A percentile compares a stretch with the other conserved stretches of the same genome.
phyloP scores from a whole-genome alignment of 2,113 vertebrate genomes.

The Osmerus eperlanus region DNA sequence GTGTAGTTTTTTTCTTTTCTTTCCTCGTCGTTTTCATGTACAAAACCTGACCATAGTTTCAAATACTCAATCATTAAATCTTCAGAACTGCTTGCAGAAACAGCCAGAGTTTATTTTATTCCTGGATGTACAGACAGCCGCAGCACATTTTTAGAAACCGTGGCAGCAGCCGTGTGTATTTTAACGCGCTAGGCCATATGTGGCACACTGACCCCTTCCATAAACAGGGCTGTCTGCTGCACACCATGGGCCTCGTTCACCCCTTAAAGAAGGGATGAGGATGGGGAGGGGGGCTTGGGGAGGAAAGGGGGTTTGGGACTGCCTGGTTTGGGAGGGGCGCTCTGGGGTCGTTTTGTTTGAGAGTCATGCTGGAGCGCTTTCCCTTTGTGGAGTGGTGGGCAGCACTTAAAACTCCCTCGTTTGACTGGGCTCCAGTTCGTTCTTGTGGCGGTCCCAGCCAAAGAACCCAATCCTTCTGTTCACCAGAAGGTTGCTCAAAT shows the following conservation, averaged over 20 bases:
- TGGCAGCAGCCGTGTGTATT: constrained; percentile 72
- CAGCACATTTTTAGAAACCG: constrained; percentile 74
- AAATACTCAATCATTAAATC: constrained; percentile 76
- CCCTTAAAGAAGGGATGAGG: constrained; percentile 44
- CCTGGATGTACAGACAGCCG: constrained; percentile 74
- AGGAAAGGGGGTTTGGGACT: background rate
- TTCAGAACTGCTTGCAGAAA: constrained; percentile 66
- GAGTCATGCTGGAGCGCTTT: constrained; percentile 53
- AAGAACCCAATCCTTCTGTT: constrained; percentile 61
- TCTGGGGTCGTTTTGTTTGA: constrained; percentile 46
- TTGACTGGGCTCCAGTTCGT: constrained; percentile 58
- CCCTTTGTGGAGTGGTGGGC: constrained; percentile 63
- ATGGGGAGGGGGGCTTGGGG: constrained; percentile 18
- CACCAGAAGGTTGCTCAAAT: constrained; percentile 66
- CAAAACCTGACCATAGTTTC: constrained; percentile 66
- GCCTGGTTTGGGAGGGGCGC: constrained; percentile 41
- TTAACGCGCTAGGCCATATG: constrained; percentile 73
- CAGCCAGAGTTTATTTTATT: constrained; percentile 78
- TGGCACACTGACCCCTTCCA: constrained; percentile 73
- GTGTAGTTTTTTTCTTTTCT: constrained; percentile 44
- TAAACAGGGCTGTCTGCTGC: constrained; percentile 71
- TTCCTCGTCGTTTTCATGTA: constrained; percentile 51
- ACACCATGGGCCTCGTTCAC: constrained; percentile 56
- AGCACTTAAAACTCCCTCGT: constrained; percentile 59
- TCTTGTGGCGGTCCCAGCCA: constrained; percentile 58